A percentile compares a stretch with the other conserved stretches of the same genome.
These are phyloP conservation scores for Coregonus ussuriensis DNA, from an alignment of 2,797 vertebrate genomes.

Conservation along the genomic window DNA sequence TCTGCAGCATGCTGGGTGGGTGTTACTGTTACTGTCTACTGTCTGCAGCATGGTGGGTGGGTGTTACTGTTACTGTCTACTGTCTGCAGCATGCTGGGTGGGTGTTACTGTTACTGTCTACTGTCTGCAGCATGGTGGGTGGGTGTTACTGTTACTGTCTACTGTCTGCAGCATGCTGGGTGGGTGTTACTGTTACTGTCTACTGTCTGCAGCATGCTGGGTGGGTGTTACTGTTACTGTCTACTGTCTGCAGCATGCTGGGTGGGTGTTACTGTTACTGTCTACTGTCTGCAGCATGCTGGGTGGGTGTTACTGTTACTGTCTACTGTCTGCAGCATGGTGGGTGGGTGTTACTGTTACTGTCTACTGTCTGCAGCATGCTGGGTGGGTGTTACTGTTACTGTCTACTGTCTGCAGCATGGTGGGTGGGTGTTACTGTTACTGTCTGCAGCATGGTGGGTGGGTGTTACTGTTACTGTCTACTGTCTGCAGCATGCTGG, in stretches of 20 bases:
- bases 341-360: no score
- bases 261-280: no score
- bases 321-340: not conserved
- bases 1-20: not conserved
- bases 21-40: not conserved
- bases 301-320: no score
- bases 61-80: not conserved
- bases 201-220: not conserved
- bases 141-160: no score
- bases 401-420: not conserved
- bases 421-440: no score
- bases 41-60: not conserved
- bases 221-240: no score
- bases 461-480: no score
- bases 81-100: not conserved
- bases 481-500: not conserved
- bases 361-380: not conserved
- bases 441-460: not conserved
- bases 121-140: not conserved
- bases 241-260: not conserved
- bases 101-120: no score
- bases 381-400: no score
- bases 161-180: not conserved
- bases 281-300: not conserved
- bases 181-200: no score